Evolutionary conservation across 2,113 vertebrate genomes (phyloP), one percentile per base, ranked within the genome.

Genomic region (Odontesthes bonariensis): DNA sequence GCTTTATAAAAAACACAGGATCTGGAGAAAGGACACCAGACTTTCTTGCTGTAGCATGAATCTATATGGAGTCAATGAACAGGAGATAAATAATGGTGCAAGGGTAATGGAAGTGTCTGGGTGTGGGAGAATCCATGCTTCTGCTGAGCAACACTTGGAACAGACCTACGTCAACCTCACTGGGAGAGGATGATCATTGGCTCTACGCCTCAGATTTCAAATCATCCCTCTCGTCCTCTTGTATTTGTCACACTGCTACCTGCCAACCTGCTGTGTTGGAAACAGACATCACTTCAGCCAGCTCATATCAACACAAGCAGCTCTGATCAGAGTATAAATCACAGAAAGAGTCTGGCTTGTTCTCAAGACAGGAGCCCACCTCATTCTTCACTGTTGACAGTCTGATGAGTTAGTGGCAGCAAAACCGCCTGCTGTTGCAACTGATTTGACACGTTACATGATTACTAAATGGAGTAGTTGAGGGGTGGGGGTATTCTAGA

Each of bases 41-140:
- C 57, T 58, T 59, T 59, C 38, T 42, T 64, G 54, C 19, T 52
- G 23, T 59, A n/a, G 20, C 40, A 22, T 20, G n/a, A 22, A 22
- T 61, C 51, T 58, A 42, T 23, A 33, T 51, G 54, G 14, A 5
- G 35, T 40, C 20, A 49, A 13, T 69, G 12, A 47, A 23, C 56
- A 20, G 10, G 44, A 31, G 38, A 63, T 77, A 81, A 72, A 66
- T 78, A 85, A 65, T 68, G 62, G 74, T 56, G 27, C 40, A 62
- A 51, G 65, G 67, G 31, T 83, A 87, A 85, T 79, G 69, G 79
- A 81, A 73, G 52, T 19, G 53, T 64, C 69, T 69, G 54, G 56
- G 49, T 62, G 46, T 31, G 35, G 70, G 32, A 61, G 42, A 57
- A 66, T 42, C 51, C 16, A 6, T 17, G 40, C 57, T 72, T 69